A percentile compares a stretch with the other conserved stretches of the same genome.
Evolutionary conservation across 1,140 invertebrate genomes (phyloP).

Genomic region (Leguminivora glycinivorella): DNA sequence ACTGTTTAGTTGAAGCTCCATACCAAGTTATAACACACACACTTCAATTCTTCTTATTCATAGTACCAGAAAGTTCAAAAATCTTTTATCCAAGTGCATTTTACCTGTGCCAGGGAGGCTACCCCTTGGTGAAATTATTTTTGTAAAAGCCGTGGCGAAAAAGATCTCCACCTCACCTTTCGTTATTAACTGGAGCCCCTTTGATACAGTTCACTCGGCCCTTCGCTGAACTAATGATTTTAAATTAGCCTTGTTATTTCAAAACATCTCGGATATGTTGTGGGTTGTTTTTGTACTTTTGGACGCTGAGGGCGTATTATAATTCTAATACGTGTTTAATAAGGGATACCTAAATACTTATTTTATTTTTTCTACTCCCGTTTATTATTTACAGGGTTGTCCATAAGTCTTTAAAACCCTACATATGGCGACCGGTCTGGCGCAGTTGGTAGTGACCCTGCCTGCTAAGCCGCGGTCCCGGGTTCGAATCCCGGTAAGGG

Average conservation of each 20-base stretch:
- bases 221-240: slow-evolving; percentile 65
- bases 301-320: slow-evolving; percentile 16
- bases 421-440: too few relatives aligned
- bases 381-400: too few relatives aligned
- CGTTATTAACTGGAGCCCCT: slow-evolving; percentile 71
- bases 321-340: slow-evolving; percentile 33
- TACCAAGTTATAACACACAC: not conserved
- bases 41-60: not conserved
- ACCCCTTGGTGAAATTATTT: slow-evolving; percentile 59
- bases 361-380: too few relatives aligned
- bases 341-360: too few relatives aligned
- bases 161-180: slow-evolving; percentile 67
- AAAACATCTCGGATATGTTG: slow-evolving; percentile 45
- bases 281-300: slow-evolving; percentile 34
- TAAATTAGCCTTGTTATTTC: slow-evolving; percentile 66
- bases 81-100: not conserved
- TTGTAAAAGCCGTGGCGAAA: slow-evolving; percentile 61
- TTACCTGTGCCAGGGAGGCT: slow-evolving; percentile 32
- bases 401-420: too few relatives aligned
- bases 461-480: too few relatives aligned
- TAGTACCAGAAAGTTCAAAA: not conserved
- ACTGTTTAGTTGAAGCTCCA: too few relatives aligned
- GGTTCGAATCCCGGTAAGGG: too few relatives aligned
- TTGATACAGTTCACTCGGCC: slow-evolving; percentile 62
- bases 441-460: too few relatives aligned